phyloP scores from a whole-genome alignment of 2,888 invertebrate genomes.

The Ormyrus nitidulus region DNA sequence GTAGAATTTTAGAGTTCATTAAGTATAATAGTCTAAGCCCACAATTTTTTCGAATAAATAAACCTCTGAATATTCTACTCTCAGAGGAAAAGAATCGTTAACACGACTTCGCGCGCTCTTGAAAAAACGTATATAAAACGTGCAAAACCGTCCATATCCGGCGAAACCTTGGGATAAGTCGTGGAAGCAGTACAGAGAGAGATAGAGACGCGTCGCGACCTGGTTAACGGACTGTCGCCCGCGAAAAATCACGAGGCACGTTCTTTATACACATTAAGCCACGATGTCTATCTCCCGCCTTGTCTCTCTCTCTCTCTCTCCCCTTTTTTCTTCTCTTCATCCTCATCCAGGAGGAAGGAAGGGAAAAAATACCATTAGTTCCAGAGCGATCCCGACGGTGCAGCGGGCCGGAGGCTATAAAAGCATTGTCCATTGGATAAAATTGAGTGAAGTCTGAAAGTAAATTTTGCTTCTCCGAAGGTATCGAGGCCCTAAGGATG shows the following conservation, averaged over 20 bases:
- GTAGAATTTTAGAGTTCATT: too few relatives aligned
- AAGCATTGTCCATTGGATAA: neutral
- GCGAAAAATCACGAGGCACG: conserved; percentile 42
- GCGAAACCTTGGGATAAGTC: neutral
- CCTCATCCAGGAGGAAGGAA: too few relatives aligned
- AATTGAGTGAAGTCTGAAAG: conserved; percentile 5
- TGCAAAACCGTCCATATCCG: neutral
- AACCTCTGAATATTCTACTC: too few relatives aligned
- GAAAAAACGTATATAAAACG: conserved; percentile 16
- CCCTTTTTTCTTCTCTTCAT: neutral
- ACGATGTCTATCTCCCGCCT: neutral
- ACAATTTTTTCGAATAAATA: too few relatives aligned
- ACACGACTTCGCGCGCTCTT: neutral
- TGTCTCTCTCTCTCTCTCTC: neutral
- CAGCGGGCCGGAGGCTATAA: neutral
- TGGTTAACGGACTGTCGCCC: neutral
- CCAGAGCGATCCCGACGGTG: neutral
- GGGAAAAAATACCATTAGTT: too few relatives aligned
- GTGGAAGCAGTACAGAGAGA: neutral
- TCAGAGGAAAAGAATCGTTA: conserved; percentile 1
- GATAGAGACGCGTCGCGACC: neutral
- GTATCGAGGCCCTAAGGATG: conserved; percentile 70
- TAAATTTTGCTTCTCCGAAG: conserved; percentile 53
- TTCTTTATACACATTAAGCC: conserved; percentile 30
- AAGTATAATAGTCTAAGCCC: too few relatives aligned